Evolutionary conservation across 2,797 vertebrate genomes (phyloP).

Genomic region (Acrossocheilus wenchowensis): DNA sequence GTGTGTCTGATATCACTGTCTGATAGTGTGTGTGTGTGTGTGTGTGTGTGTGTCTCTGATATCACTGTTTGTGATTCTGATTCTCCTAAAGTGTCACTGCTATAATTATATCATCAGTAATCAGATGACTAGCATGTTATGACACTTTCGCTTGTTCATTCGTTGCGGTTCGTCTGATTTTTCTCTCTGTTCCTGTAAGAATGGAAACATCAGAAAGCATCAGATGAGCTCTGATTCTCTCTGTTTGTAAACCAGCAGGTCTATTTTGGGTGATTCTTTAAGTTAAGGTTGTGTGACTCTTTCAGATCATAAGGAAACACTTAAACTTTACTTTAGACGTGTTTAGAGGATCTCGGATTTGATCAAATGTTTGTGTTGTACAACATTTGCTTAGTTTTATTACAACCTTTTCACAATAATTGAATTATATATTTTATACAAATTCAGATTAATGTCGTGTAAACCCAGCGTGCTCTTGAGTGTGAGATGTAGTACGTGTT

Average conservation of each 20-base stretch:
- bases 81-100: background rate
- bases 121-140: background rate
- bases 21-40: background rate
- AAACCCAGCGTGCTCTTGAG: background rate
- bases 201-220: background rate
- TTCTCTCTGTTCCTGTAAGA: background rate
- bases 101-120: background rate
- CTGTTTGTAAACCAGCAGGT: background rate
- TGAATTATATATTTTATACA: background rate
- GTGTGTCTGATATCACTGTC: too few relatives aligned
- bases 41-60: too few relatives aligned
- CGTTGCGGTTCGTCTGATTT: background rate
- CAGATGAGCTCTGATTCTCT: background rate
- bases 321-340: background rate
- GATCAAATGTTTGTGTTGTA: too few relatives aligned
- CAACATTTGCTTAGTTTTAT: too few relatives aligned
- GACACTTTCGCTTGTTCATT: background rate
- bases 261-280: background rate
- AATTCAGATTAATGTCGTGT: background rate
- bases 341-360: background rate
- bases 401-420: too few relatives aligned
- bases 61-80: too few relatives aligned
- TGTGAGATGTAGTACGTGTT: background rate
- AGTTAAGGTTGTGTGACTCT: too few relatives aligned
- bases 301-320: background rate